Conservation (phyloP, 2,113 vertebrate species). For the Collichthys lucidus region DNA sequence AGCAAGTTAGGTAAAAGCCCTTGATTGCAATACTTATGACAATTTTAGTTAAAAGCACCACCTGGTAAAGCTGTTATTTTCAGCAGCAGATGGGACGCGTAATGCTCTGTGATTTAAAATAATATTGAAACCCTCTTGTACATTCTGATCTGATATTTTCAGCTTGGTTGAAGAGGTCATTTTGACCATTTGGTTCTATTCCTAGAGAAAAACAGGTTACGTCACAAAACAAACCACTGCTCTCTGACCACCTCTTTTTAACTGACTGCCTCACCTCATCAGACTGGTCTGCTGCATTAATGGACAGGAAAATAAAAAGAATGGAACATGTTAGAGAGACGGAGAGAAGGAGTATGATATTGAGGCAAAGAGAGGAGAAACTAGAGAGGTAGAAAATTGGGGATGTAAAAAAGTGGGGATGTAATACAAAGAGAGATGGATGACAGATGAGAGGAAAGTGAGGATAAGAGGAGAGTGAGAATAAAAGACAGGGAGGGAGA, state of each 20-base stretch:
- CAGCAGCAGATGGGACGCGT: slow-evolving; percentile 29
- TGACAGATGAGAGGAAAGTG: background rate
- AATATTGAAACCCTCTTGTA: slow-evolving; percentile 50
- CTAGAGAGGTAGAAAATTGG: slow-evolving; percentile 25
- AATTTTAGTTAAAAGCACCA: slow-evolving; percentile 46
- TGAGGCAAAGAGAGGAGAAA: slow-evolving; percentile 16
- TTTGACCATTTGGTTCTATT: slow-evolving; percentile 52
- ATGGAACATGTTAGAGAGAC: background rate
- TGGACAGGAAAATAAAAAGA: background rate
- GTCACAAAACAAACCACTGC: slow-evolving; percentile 35
- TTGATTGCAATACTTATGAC: slow-evolving; percentile 32
- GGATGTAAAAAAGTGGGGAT: slow-evolving; percentile 36
- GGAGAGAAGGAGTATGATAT: slow-evolving; percentile 18
- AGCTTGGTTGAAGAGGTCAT: slow-evolving; percentile 36
- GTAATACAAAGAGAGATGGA: slow-evolving; percentile 23
- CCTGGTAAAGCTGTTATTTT: slow-evolving; percentile 54
- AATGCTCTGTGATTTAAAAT: slow-evolving; percentile 65
- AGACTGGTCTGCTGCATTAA: slow-evolving; percentile 12
- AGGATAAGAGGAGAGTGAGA: slow-evolving; percentile 20
- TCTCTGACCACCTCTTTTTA: slow-evolving; percentile 13
- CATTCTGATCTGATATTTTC: slow-evolving; percentile 47
- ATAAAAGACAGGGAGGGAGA: slow-evolving; percentile 42
- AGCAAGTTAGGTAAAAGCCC: slow-evolving; percentile 38
- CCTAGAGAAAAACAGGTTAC: slow-evolving; percentile 19
- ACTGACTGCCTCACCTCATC: background rate